Base-by-base conservation (phyloP, 2,113 vertebrate species). In the Arenaria interpres region DNA sequence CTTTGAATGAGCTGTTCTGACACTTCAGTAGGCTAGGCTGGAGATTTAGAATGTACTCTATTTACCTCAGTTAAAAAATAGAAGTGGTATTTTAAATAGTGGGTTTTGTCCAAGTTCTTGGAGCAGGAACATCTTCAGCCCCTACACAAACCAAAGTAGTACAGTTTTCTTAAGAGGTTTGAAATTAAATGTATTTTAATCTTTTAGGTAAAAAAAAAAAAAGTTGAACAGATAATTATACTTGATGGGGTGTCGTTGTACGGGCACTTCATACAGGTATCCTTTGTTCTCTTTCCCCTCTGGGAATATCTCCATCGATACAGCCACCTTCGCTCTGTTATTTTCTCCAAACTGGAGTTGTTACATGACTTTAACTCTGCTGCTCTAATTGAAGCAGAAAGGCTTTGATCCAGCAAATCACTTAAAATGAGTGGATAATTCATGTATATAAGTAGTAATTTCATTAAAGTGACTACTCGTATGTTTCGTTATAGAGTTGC, bases 351-450 rank as follows among this genome's bases (percentile, higher is more conserved):
- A 56, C 30, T n/a, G 32, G 53, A 43, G 30, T 15, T 85, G 48
- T 64, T 82, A 14, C 19, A 5, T 78, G 66, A 46, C 85, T 86
- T 53, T 78, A 72, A 68, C 56, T 90, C 43, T 37, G 16, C 80
- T 81, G 60, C 39, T 92, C 19, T 93, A 95, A 95, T 89, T 88
- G 67, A 85, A 92, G 66, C 41, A 93, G 68, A 88, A 91, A 92
- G 88, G 45, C 62, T 89, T 94, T 95, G 86, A 85, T 96, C 84
- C 95, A 91, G 74, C 39, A 91, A 89, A 82, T 89, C 88, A 78
- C 46, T 95, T 76, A 37, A 91, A 94, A 90, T 91, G 78, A 95
- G 84, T 83, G 62, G 92, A 51, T 96, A 96, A 96, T 96, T 96
- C 74, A 87, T 30, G 77, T 85, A 76, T 85, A 48, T 87, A 94